Conservation (phyloP, 2,797 vertebrate species). For the Miichthys miiuy region DNA sequence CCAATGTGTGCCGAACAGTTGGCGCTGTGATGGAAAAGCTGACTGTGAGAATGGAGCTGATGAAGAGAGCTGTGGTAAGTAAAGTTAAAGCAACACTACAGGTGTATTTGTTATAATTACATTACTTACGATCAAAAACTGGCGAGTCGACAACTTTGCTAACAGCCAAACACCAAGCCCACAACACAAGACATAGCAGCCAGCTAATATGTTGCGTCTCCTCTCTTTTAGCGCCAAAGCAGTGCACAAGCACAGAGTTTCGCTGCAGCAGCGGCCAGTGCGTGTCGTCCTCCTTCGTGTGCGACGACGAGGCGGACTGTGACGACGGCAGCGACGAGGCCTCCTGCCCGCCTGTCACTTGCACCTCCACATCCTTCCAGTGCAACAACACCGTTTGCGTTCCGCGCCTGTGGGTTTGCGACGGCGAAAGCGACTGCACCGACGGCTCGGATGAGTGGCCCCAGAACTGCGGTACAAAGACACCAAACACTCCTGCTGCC, state of each 20-base stretch:
- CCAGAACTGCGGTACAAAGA: slow-evolving; percentile 68
- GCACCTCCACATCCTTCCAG: slow-evolving; percentile 79
- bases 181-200: no score
- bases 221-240: slow-evolving; percentile 77
- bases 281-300: slow-evolving; percentile 84
- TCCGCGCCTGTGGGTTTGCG: slow-evolving; percentile 89
- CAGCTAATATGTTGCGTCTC: neutral
- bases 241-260: slow-evolving; percentile 83
- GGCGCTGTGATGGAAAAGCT: slow-evolving; percentile 87
- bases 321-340: slow-evolving; percentile 88
- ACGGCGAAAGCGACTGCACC: slow-evolving; percentile 86
- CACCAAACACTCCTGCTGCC: rapidly evolving
- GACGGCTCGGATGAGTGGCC: slow-evolving; percentile 91
- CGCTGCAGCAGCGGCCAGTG: slow-evolving; percentile 87
- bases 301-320: slow-evolving; percentile 88
- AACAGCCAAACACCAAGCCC: no score
- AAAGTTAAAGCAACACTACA: neutral
- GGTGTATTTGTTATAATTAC: neutral
- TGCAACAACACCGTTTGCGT: slow-evolving; percentile 87
- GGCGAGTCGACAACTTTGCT: no score
- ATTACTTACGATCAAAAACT: no score
- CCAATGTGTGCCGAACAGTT: slow-evolving; percentile 87
- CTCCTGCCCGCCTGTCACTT: slow-evolving; percentile 82
- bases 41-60: slow-evolving; percentile 90
- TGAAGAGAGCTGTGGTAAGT: slow-evolving; percentile 88